Evolutionary conservation across 1,140 invertebrate genomes (phyloP).

Genomic region (Sycophaga agraensis): DNA sequence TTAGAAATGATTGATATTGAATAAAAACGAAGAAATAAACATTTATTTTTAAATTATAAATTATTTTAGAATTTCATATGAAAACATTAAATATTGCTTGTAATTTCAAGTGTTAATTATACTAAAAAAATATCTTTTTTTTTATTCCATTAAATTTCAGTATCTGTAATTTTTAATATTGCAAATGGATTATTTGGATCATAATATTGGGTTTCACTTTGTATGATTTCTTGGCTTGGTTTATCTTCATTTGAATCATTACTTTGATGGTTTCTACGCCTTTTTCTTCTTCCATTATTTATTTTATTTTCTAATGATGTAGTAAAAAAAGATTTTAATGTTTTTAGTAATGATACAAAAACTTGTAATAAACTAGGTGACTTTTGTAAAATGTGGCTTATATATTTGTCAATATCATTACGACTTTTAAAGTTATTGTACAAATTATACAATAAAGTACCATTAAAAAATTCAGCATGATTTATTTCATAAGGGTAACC

Average conservation of each 20-base stretch:
- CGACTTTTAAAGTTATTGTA: conserved; percentile 62
- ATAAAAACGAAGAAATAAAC: too few species aligned
- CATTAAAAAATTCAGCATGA: conserved; percentile 66
- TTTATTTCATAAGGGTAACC: conserved; percentile 59
- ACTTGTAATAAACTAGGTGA: conserved; percentile 57
- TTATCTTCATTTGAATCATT: conserved; percentile 3
- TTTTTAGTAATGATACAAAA: conserved; percentile 39
- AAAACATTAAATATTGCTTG: too few species aligned
- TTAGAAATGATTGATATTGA: too few species aligned
- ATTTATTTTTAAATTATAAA: too few species aligned
- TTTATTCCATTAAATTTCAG: too few species aligned
- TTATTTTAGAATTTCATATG: too few species aligned
- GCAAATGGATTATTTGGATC: too few species aligned
- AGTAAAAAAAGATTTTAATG: conserved; percentile 30
- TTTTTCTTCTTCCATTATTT: conserved; percentile 22
- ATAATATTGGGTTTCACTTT: too few species aligned
- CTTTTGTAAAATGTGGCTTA: conserved; percentile 57
- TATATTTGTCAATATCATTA: conserved; percentile 56
- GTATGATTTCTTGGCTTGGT: too few species aligned
- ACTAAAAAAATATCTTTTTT: too few species aligned
- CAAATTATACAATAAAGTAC: conserved; percentile 74
- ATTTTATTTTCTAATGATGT: conserved; percentile 6
- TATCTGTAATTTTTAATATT: too few species aligned
- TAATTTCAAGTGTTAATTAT: too few species aligned
- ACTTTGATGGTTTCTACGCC: conserved; percentile 14